Conservation (phyloP, 2,797 vertebrate species). For the Diplodus sargus region DNA sequence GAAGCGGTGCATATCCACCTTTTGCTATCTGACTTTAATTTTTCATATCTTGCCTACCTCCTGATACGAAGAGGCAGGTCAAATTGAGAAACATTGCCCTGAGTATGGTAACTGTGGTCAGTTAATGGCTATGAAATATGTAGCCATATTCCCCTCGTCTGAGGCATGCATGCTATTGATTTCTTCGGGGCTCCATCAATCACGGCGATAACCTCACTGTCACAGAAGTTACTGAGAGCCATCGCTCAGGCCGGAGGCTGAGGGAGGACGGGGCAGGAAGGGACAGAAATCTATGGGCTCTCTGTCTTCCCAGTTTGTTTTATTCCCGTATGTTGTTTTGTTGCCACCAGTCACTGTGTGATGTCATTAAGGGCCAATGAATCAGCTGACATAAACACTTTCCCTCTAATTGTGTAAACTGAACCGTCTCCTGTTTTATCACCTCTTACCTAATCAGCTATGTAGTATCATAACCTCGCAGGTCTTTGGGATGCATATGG, state of each 20-base stretch:
- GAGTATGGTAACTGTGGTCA: constrained; percentile 72
- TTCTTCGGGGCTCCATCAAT: constrained; percentile 77
- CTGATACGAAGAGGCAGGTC: constrained; percentile 74
- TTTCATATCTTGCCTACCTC: constrained; percentile 59
- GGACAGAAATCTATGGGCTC: constrained; percentile 54
- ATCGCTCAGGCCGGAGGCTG: constrained; percentile 66
- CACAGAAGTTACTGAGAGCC: constrained; percentile 75
- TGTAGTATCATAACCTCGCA: not conserved
- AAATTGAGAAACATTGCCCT: constrained; percentile 76
- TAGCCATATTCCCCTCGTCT: constrained; percentile 56
- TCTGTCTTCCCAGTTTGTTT: constrained; percentile 57
- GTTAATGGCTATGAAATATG: constrained; percentile 83
- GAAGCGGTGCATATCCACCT: not conserved
- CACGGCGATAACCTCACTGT: constrained; percentile 73
- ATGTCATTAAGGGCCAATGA: constrained; percentile 36
- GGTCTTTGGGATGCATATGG: not conserved
- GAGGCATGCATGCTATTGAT: constrained; percentile 78
- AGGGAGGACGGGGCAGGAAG: constrained; percentile 28
- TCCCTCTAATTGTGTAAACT: constrained; percentile 32
- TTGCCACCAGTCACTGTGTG: constrained; percentile 22
- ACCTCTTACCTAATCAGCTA: constrained; percentile 24
- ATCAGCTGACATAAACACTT: constrained; percentile 36
- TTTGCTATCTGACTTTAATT: constrained; percentile 52
- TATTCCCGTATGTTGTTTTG: not conserved
- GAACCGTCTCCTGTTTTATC: constrained; percentile 33